phyloP scores from a whole-genome alignment of 2,888 invertebrate genomes.

The Troglohyphantes excavatus region DNA sequence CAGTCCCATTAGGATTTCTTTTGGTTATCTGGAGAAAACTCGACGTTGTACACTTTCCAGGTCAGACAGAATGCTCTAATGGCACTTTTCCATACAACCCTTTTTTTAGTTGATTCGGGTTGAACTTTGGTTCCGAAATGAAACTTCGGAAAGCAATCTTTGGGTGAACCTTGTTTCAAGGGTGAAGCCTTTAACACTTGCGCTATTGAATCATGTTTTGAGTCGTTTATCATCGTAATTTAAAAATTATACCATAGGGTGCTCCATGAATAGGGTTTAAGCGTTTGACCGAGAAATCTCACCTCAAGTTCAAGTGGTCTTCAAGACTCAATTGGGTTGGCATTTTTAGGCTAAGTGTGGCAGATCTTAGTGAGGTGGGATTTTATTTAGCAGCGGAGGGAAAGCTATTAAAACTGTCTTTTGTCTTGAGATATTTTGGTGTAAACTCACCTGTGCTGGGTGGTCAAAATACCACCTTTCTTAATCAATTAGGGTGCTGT shows the following conservation, averaged over 20 bases:
- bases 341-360: background rate
- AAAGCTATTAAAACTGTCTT: background rate
- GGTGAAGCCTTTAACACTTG: conserved; percentile 9
- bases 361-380: background rate
- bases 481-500: background rate
- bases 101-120: background rate
- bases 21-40: too few species aligned
- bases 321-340: background rate
- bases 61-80: conserved; percentile 18
- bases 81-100: conserved; percentile 7
- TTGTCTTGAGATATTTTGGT: background rate
- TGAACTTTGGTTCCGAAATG: background rate
- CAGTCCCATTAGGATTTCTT: background rate
- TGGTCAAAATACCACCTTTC: background rate
- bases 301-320: background rate
- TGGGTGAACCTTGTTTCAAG: background rate
- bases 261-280: background rate
- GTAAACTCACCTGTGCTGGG: background rate
- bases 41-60: background rate
- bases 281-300: conserved; percentile 8
- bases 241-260: background rate
- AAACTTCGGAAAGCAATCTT: background rate
- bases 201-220: background rate
- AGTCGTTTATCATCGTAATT: conserved; percentile 24
- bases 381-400: background rate